Conservation (phyloP, 2,888 invertebrate genomes). For the Drosophila lutescens region DNA sequence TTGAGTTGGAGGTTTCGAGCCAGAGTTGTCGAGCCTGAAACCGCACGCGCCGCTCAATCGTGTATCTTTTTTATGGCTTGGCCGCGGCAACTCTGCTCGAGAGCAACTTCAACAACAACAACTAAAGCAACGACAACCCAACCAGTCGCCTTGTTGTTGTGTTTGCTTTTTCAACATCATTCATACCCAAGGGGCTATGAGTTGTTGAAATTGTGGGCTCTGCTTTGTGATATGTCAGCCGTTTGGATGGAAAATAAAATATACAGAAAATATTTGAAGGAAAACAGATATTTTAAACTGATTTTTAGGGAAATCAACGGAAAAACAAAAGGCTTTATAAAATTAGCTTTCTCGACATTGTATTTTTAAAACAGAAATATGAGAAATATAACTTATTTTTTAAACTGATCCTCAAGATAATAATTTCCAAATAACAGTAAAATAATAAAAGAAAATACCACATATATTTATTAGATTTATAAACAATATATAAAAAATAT, state of each 20-base stretch:
- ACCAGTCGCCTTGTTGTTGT: slow-evolving; percentile 50
- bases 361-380: no score
- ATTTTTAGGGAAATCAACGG: no score
- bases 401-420: no score
- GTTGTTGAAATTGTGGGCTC: slow-evolving; percentile 10
- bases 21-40: slow-evolving; percentile 60
- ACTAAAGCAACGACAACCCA: slow-evolving; percentile 33
- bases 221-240: not conserved
- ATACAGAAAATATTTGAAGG: no score
- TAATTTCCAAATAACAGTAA: no score
- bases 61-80: slow-evolving; percentile 53
- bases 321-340: no score
- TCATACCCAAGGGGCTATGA: slow-evolving; percentile 41
- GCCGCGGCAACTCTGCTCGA: slow-evolving; percentile 61
- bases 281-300: no score
- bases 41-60: slow-evolving; percentile 54
- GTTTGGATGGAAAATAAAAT: not conserved
- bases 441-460: no score
- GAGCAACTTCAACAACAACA: slow-evolving; percentile 45
- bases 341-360: no score
- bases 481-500: no score
- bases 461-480: no score
- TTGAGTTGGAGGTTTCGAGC: slow-evolving; percentile 56
- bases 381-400: no score
- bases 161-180: slow-evolving; percentile 71